These are phyloP conservation scores for Mylabris phalerata DNA, from an alignment of 1,140 invertebrate genomes.

Conservation along the genomic window DNA sequence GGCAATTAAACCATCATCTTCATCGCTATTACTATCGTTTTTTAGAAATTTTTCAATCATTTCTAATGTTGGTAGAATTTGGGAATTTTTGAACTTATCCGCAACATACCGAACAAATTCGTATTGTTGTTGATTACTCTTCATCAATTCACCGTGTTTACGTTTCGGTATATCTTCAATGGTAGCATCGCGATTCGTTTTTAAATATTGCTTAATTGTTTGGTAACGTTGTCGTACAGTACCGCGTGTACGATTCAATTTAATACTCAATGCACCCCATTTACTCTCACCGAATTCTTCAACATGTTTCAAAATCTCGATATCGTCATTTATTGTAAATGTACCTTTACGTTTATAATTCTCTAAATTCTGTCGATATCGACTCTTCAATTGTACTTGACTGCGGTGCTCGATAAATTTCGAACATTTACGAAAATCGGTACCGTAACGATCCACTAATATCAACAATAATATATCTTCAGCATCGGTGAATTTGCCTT, in stretches of 20 bases:
- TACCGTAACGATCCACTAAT: slow-evolving; percentile 54
- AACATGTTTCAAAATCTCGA: slow-evolving; percentile 43
- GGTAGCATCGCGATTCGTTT: slow-evolving; percentile 34
- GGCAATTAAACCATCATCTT: not conserved
- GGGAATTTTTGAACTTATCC: slow-evolving; percentile 16
- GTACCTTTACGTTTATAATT: slow-evolving; percentile 32
- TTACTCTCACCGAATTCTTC: slow-evolving; percentile 36
- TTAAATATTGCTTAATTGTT: slow-evolving; percentile 38
- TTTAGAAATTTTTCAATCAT: slow-evolving; percentile 16
- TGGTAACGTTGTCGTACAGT: slow-evolving; percentile 34
- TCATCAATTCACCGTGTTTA: slow-evolving; percentile 7
- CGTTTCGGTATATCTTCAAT: slow-evolving; percentile 36
- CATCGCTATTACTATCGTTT: not conserved
- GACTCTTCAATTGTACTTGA: slow-evolving; percentile 47
- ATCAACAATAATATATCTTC: slow-evolving; percentile 56
- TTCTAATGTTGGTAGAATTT: slow-evolving; percentile 20
- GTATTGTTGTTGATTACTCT: slow-evolving; percentile 1
- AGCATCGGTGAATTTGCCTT: slow-evolving; percentile 52
- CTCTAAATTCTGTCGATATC: slow-evolving; percentile 44
- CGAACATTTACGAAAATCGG: slow-evolving; percentile 49
- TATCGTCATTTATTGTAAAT: slow-evolving; percentile 45
- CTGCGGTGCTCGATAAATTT: slow-evolving; percentile 48
- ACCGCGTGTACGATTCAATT: slow-evolving; percentile 27
- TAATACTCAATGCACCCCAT: slow-evolving; percentile 27
- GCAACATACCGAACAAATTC: slow-evolving; percentile 21